These are phyloP conservation scores for Spilarctia lutea DNA, from an alignment of 2,888 invertebrate species.

Conservation along the genomic window DNA sequence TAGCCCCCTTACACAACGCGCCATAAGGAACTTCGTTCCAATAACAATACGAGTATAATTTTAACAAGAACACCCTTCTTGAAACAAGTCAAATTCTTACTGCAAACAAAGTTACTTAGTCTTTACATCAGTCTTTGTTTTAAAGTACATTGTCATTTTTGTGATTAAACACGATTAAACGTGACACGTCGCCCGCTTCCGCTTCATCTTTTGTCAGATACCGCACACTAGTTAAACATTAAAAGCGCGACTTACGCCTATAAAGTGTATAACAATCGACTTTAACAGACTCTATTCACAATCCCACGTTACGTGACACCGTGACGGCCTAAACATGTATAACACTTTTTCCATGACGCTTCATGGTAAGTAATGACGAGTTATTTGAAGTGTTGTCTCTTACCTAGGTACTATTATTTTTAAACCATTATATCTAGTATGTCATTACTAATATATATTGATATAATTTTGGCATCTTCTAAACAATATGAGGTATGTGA, in stretches of 20 bases:
- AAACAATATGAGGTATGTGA: background rate
- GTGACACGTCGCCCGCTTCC: background rate
- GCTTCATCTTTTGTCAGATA: conserved; percentile 15
- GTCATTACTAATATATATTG: too few relatives aligned
- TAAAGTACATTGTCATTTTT: background rate
- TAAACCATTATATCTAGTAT: too few relatives aligned
- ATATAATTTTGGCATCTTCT: too few relatives aligned
- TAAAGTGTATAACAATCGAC: conserved; percentile 38
- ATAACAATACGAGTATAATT: too few relatives aligned
- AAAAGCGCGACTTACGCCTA: conserved; percentile 36
- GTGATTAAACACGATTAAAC: too few relatives aligned
- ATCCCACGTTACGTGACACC: conserved; percentile 57
- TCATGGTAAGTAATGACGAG: background rate
- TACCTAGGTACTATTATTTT: background rate
- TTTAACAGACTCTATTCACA: conserved; percentile 32
- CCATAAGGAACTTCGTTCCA: too few relatives aligned
- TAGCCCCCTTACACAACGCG: too few relatives aligned
- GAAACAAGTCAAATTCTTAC: too few relatives aligned
- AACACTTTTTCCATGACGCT: background rate
- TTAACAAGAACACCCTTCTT: too few relatives aligned
- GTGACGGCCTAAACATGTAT: conserved; percentile 52
- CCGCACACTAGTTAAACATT: conserved; percentile 33
- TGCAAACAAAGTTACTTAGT: background rate
- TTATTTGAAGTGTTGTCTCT: background rate
- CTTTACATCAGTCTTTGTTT: background rate